These are phyloP conservation scores for Paramormyrops kingsleyae DNA, from an alignment of 2,113 vertebrate genomes.

Conservation along the genomic window DNA sequence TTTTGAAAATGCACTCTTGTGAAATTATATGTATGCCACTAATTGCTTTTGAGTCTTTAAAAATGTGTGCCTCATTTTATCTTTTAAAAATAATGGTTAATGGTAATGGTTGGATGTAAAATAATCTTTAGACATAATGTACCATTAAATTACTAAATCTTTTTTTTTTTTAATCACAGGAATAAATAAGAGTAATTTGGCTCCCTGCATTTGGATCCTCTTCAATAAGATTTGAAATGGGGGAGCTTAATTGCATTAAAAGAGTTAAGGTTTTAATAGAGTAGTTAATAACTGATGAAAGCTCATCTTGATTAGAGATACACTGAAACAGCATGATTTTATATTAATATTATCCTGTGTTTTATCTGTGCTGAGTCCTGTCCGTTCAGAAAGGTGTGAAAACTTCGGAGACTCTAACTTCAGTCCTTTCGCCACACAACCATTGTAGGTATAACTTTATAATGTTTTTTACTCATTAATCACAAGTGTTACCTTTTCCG, in stretches of 20 bases:
- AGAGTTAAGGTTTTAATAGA: slow-evolving; percentile 43
- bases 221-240: slow-evolving; percentile 32
- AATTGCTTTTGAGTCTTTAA: slow-evolving; percentile 17
- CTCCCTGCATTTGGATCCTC: slow-evolving; percentile 32
- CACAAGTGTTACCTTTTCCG: no score
- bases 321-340: slow-evolving; percentile 20
- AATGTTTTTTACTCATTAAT: neutral
- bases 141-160: slow-evolving; percentile 20
- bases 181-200: slow-evolving; percentile 28
- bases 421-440: neutral
- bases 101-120: slow-evolving; percentile 22
- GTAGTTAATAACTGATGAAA: slow-evolving; percentile 35
- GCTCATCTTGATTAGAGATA: slow-evolving; percentile 17
- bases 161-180: slow-evolving; percentile 15
- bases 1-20: slow-evolving; percentile 14
- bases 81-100: slow-evolving; percentile 29
- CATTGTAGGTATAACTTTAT: neutral
- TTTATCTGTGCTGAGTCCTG: neutral
- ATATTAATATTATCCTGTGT: slow-evolving; percentile 2
- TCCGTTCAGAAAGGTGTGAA: neutral
- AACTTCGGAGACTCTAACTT: neutral
- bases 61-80: slow-evolving; percentile 20
- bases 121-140: slow-evolving; percentile 31
- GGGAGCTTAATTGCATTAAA: slow-evolving; percentile 44
- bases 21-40: slow-evolving; percentile 16